A percentile compares a stretch with the other conserved stretches of the same genome.
These are phyloP conservation scores for Caenorhabditis briggsae DNA, from an alignment of 1,140 invertebrate genomes.

Conservation along the genomic window DNA sequence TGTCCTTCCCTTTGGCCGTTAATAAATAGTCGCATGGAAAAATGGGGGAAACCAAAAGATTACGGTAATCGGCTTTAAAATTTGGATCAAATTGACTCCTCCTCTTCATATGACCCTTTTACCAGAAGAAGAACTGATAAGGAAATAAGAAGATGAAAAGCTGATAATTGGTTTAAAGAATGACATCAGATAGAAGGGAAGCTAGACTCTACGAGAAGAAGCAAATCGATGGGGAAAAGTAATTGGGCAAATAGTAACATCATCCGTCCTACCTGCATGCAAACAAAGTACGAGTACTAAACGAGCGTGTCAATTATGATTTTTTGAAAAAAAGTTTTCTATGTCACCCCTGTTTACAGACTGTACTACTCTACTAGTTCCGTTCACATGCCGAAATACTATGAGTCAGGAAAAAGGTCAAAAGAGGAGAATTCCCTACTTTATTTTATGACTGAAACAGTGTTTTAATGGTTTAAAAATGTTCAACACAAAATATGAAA, in stretches of 20 bases:
- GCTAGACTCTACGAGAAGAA: background rate
- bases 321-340: background rate
- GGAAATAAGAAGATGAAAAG: background rate
- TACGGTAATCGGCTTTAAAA: constrained; percentile 47
- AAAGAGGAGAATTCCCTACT: background rate
- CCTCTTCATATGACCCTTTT: background rate
- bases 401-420: constrained; percentile 38
- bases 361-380: background rate
- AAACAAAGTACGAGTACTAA: background rate
- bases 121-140: background rate
- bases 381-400: background rate
- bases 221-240: constrained; percentile 15
- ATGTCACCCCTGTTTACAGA: background rate
- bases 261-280: background rate
- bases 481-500: constrained; percentile 2
- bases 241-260: constrained; percentile 14
- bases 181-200: background rate
- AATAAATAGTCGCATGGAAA: too few species aligned
- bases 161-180: constrained; percentile 42
- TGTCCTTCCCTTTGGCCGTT: background rate
- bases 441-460: too few species aligned
- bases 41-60: background rate
- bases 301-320: constrained; percentile 13
- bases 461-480: constrained; percentile 4
- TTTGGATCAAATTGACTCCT: background rate